Evolutionary conservation across 2,888 invertebrate species (phyloP).

Genomic region (Neoaliturus tenellus): DNA sequence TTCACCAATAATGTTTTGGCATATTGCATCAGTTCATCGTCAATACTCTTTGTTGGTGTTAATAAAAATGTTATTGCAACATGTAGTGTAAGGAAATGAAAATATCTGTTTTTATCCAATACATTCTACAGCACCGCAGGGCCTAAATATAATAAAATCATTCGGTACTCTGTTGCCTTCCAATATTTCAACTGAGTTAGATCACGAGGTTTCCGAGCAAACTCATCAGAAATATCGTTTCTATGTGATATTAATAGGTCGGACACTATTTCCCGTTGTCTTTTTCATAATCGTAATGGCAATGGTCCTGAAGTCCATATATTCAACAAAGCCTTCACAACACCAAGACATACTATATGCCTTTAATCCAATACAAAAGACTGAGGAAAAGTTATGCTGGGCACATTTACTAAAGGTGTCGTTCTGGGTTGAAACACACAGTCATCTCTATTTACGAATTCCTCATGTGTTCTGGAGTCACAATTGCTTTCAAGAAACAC

Average conservation of each 20-base stretch:
- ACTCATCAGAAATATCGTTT: neutral
- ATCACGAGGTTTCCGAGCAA: constrained; percentile 9
- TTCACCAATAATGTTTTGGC: constrained; percentile 63
- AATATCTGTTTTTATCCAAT: constrained; percentile 6
- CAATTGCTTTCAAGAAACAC: constrained; percentile 56
- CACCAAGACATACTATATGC: neutral
- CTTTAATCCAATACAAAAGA: constrained; percentile 55
- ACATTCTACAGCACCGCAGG: constrained; percentile 35
- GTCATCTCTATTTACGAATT: constrained; percentile 54
- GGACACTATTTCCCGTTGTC: neutral
- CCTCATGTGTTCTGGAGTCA: constrained; percentile 55
- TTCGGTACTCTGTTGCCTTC: constrained; percentile 32
- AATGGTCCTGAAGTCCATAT: constrained; percentile 23
- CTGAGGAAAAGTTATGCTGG: constrained; percentile 49
- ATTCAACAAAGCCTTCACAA: neutral
- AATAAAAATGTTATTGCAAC: neutral
- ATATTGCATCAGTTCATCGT: constrained; percentile 49
- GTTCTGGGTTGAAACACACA: constrained; percentile 47
- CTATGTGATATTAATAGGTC: neutral
- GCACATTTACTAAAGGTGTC: constrained; percentile 54
- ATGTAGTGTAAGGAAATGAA: neutral
- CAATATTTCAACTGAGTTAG: neutral
- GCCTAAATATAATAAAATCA: constrained; percentile 33
- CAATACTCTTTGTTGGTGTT: neutral
- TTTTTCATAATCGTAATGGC: neutral